Conservation (phyloP, 2,888 invertebrate species). For the Emmelina monodactyla region DNA sequence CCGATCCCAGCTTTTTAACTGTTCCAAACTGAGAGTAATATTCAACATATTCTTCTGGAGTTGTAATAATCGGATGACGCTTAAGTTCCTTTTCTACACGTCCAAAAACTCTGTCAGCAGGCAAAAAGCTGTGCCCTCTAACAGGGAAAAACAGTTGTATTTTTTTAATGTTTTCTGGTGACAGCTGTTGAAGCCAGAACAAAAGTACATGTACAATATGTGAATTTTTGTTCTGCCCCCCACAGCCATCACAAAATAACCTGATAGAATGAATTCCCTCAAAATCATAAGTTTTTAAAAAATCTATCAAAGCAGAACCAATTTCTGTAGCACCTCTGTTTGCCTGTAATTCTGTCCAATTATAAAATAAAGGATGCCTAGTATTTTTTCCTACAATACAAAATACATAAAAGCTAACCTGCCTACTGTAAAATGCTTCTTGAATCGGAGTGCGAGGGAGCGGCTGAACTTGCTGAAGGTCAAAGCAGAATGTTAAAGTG, state of each 20-base stretch:
- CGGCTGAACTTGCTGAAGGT: conserved; percentile 10
- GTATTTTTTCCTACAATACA: conserved; percentile 7
- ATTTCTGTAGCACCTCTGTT: conserved; percentile 9
- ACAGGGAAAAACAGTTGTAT: neutral
- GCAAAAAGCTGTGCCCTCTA: neutral
- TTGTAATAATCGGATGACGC: conserved; percentile 1
- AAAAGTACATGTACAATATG: neutral
- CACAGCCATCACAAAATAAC: conserved; percentile 10
- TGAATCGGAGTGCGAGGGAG: conserved; percentile 10
- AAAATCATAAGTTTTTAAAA: conserved; percentile 7
- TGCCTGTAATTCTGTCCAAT: conserved; percentile 8
- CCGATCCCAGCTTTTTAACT: neutral
- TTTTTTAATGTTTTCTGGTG: neutral
- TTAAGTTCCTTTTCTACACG: conserved; percentile 1
- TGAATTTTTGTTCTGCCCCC: conserved; percentile 11
- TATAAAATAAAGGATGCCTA: neutral
- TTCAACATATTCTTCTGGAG: conserved; percentile 1
- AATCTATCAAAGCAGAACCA: conserved; percentile 7
- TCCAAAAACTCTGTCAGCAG: conserved; percentile 1
- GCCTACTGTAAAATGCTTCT: conserved; percentile 10
- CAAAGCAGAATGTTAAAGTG: conserved; percentile 7
- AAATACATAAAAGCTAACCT: conserved; percentile 11
- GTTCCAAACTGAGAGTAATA: neutral
- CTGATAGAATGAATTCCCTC: conserved; percentile 4
- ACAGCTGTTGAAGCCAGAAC: neutral